Evolutionary conservation across 2,113 vertebrate genomes (phyloP).

Genomic region (Anoura caudifer): DNA sequence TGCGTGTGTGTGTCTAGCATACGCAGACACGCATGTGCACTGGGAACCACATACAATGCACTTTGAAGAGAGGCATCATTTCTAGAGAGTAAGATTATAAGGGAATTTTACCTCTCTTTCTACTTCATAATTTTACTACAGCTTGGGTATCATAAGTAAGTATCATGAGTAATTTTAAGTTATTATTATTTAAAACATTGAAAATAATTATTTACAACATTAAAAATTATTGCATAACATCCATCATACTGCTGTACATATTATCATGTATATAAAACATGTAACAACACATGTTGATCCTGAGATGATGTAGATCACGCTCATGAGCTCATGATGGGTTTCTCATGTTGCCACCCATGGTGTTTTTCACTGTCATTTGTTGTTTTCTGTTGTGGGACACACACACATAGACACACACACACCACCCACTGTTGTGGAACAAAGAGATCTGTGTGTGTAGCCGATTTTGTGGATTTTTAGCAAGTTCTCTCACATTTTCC

Average conservation of each 20-base stretch:
- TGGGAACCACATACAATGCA: not conserved
- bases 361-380: not conserved
- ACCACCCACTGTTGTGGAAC: not conserved
- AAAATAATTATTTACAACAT: not conserved
- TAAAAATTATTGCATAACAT: not conserved
- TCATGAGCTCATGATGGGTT: not conserved
- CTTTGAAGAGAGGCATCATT: not conserved
- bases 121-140: not conserved
- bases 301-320: fast-evolving
- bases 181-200: not conserved
- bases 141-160: not conserved
- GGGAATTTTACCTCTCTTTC: not conserved
- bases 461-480: not conserved
- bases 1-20: not conserved
- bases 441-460: not conserved
- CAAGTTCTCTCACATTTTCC: not conserved
- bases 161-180: not conserved
- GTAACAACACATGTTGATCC: not conserved
- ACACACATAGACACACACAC: no score
- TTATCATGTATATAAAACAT: not conserved
- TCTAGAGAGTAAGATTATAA: not conserved
- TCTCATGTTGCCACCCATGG: not conserved
- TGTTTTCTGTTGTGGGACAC: not conserved
- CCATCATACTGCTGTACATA: not conserved
- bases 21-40: not conserved